Evolutionary conservation across 2,113 vertebrate genomes (phyloP).

Genomic region (Forbesichthys agassizii): DNA sequence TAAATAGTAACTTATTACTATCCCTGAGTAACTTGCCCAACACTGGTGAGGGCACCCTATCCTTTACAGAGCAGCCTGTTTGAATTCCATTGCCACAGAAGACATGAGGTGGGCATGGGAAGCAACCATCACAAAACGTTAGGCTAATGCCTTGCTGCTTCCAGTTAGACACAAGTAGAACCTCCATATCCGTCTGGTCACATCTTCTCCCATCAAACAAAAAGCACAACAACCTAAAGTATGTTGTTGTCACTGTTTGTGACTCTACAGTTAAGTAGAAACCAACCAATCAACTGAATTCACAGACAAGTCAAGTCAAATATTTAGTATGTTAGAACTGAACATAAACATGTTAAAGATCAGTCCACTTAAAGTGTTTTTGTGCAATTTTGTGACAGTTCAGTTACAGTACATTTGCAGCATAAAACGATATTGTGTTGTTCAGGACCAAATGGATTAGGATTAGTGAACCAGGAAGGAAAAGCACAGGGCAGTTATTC

Average conservation of each 20-base stretch:
- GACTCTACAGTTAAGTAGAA: too few species aligned
- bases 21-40: too few species aligned
- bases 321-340: slow-evolving; percentile 24
- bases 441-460: slow-evolving; percentile 69
- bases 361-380: too few species aligned
- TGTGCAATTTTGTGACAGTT: too few species aligned
- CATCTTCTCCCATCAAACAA: too few species aligned
- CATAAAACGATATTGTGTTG: slow-evolving; percentile 32
- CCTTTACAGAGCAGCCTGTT: slow-evolving; percentile 41
- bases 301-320: slow-evolving; percentile 14
- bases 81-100: slow-evolving; percentile 30
- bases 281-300: too few species aligned
- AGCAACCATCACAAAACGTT: neutral
- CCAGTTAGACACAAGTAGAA: neutral
- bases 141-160: neutral
- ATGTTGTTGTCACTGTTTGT: too few species aligned
- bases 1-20: too few species aligned
- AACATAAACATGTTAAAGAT: neutral
- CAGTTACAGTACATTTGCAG: too few species aligned
- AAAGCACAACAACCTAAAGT: too few species aligned
- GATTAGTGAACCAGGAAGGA: slow-evolving; percentile 52
- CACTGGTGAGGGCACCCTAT: slow-evolving; percentile 17
- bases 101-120: slow-evolving; percentile 21
- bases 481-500: slow-evolving; percentile 34
- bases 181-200: too few species aligned